These are phyloP conservation scores for Montipora capitata DNA, from an alignment of 92 coral and sea anemone species.

Conservation along the genomic window DNA sequence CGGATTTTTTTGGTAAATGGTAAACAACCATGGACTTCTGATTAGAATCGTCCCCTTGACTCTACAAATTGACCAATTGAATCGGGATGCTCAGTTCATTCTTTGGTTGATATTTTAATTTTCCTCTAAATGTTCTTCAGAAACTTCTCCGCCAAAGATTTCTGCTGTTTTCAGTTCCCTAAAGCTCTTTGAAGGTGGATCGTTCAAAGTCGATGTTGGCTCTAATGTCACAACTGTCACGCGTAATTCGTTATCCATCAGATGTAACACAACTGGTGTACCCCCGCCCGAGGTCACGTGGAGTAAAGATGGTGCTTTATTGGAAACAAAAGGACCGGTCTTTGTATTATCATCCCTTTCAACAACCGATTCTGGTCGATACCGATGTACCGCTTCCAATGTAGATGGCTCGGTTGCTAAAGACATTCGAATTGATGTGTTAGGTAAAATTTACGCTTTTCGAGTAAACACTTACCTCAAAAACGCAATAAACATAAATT, in stretches of 20 bases:
- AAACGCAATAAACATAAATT: no score
- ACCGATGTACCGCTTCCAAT: conserved; percentile 90
- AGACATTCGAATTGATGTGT: conserved; percentile 61
- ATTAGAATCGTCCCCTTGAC: no score
- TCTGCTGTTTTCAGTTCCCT: conserved; percentile 30
- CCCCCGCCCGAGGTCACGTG: conserved; percentile 81
- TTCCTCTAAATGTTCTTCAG: conserved; percentile 42
- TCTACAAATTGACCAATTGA: no score
- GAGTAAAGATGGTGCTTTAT: conserved; percentile 65
- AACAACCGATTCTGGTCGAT: conserved; percentile 83
- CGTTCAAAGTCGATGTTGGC: conserved; percentile 74
- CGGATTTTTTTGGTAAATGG: no score
- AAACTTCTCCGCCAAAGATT: conserved; percentile 86
- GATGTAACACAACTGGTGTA: conserved; percentile 87
- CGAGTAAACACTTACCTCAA: no score
- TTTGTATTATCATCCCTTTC: conserved; percentile 44
- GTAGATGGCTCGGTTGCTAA: conserved; percentile 73
- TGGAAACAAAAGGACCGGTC: conserved; percentile 56
- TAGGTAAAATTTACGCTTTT: conserved; percentile 56
- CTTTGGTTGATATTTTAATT: no score
- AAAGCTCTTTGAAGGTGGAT: conserved; percentile 46
- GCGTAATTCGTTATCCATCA: conserved; percentile 74
- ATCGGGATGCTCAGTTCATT: no score
- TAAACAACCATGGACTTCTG: no score
- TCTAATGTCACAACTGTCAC: conserved; percentile 81